A percentile compares a stretch with the other conserved stretches of the same genome.
phyloP scores from a whole-genome alignment of 1,140 invertebrate species.

The Drosophila tsacasi region DNA sequence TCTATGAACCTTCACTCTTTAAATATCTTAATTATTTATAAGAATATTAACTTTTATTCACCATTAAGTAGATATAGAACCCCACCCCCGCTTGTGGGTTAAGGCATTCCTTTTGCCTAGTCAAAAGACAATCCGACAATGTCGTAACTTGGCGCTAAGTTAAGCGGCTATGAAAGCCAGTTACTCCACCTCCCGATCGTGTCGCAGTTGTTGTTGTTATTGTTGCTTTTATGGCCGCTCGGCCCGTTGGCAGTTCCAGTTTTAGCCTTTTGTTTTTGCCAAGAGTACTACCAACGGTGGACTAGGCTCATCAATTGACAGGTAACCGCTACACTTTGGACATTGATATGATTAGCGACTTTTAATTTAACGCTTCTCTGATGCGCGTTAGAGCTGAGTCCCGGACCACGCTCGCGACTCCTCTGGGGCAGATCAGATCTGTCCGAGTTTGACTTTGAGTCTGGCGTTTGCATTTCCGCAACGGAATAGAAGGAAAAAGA shows the following conservation, averaged over 20 bases:
- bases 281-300: conserved; percentile 5
- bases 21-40: neutral
- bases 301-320: conserved; percentile 63
- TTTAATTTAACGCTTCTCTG: conserved; percentile 56
- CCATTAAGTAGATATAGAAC: neutral
- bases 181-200: conserved; percentile 45
- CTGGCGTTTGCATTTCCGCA: conserved; percentile 65
- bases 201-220: neutral
- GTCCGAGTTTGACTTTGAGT: conserved; percentile 22
- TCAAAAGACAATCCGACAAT: conserved; percentile 57
- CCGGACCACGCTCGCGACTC: neutral
- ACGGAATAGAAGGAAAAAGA: conserved; percentile 13
- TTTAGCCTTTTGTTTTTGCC: conserved; percentile 38
- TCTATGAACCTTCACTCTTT: too few species aligned
- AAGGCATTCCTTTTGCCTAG: conserved; percentile 48
- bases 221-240: conserved; percentile 11
- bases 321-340: conserved; percentile 65
- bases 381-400: conserved; percentile 46
- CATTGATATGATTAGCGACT: conserved; percentile 78
- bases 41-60: neutral
- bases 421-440: conserved; percentile 32
- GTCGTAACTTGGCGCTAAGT: conserved; percentile 63
- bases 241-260: conserved; percentile 55
- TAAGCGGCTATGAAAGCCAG: conserved; percentile 60
- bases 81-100: conserved; percentile 10